These are phyloP conservation scores for Euphydryas editha DNA, from an alignment of 2,888 invertebrate species.

Conservation along the genomic window DNA sequence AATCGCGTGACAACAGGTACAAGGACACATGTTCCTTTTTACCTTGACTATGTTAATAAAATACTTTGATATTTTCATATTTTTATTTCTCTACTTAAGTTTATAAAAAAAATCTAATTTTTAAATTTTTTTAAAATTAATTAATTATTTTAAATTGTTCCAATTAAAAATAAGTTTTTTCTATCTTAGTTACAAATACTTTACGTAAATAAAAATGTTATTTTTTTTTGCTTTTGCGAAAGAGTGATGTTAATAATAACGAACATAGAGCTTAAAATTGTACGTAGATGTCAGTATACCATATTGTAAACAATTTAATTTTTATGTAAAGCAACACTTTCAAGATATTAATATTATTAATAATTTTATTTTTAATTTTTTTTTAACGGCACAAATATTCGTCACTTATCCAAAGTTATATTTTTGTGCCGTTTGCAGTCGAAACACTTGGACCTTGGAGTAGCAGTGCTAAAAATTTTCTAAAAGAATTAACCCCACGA, in stretches of 20 bases:
- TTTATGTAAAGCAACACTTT: slow-evolving; percentile 35
- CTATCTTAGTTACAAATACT: neutral
- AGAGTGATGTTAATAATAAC: slow-evolving; percentile 40
- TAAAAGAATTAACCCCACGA: no score
- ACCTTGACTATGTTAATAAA: slow-evolving; percentile 41
- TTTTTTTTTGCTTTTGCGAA: slow-evolving; percentile 21
- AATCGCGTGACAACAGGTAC: slow-evolving; percentile 47
- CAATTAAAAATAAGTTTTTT: neutral
- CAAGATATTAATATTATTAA: neutral
- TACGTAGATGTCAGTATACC: slow-evolving; percentile 32
- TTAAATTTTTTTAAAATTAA: neutral
- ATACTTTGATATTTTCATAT: slow-evolving; percentile 3
- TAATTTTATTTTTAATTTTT: neutral
- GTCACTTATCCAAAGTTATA: no score
- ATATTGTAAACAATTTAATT: slow-evolving; percentile 19
- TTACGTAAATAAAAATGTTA: slow-evolving; percentile 1
- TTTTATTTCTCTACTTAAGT: neutral
- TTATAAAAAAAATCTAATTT: neutral
- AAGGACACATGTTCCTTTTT: slow-evolving; percentile 43
- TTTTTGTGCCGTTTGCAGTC: no score
- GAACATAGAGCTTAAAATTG: slow-evolving; percentile 47
- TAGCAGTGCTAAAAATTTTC: no score
- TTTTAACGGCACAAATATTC: no score
- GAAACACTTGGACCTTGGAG: no score
- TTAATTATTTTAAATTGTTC: no score